A percentile compares a stretch with the other conserved stretches of the same genome.
Evolutionary conservation across 92 coral and sea anemone species (phyloP).

Genomic region (Phenganax subtilis): DNA sequence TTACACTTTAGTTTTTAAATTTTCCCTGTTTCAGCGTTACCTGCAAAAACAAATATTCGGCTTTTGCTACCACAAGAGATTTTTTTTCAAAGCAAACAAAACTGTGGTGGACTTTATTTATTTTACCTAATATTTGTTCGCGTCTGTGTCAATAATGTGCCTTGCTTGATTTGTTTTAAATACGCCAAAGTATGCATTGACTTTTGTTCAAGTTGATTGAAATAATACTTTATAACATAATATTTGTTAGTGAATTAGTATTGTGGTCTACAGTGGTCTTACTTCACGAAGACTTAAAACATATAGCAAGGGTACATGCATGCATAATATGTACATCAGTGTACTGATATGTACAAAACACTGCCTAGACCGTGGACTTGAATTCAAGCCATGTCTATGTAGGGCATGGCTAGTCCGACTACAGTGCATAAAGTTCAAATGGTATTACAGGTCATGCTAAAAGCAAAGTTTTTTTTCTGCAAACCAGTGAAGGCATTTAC

Average conservation of each 20-base stretch:
- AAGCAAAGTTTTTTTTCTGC: too few species aligned
- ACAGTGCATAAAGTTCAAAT: too few species aligned
- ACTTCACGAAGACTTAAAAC: too few species aligned
- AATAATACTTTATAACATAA: neutral
- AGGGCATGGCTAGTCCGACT: too few species aligned
- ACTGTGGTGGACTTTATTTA: neutral
- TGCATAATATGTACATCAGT: too few species aligned
- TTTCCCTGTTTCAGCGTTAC: neutral
- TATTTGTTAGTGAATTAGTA: neutral
- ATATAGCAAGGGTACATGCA: too few species aligned
- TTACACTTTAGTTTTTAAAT: too few species aligned
- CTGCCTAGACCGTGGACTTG: too few species aligned
- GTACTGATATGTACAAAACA: too few species aligned
- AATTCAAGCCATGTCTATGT: too few species aligned
- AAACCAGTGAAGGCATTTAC: too few species aligned
- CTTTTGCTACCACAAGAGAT: neutral
- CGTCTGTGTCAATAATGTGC: constrained; percentile 14
- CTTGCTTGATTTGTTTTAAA: neutral
- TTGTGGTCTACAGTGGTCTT: neutral
- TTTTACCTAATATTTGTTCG: constrained; percentile 14
- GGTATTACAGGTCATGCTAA: too few species aligned
- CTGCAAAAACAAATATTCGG: constrained; percentile 18
- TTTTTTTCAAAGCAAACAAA: constrained; percentile 1
- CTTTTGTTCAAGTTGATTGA: constrained; percentile 11
- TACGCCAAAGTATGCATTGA: constrained; percentile 6